phyloP scores from a whole-genome alignment of 2,888 invertebrate species.

The Sabellastarte sp. region DNA sequence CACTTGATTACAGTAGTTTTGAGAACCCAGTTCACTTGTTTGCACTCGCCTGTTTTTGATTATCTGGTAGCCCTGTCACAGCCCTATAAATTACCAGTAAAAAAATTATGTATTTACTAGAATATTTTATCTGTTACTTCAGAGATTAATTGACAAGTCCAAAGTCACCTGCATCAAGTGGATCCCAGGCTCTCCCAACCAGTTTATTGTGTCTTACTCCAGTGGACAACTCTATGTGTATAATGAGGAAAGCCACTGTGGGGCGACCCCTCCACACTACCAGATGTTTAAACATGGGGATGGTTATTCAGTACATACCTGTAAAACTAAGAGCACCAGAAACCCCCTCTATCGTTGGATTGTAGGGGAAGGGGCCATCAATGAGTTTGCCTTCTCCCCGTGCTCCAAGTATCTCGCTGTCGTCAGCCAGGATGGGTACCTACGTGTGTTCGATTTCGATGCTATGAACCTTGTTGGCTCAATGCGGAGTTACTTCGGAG shows the following conservation, averaged over 20 bases:
- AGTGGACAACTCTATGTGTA: conserved; percentile 97
- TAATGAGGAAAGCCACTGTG: conserved; percentile 83
- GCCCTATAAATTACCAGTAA: too few relatives aligned
- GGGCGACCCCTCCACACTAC: conserved; percentile 87
- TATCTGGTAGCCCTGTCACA: too few relatives aligned
- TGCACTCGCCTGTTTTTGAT: too few relatives aligned
- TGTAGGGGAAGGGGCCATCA: conserved; percentile 70
- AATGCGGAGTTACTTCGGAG: conserved; percentile 96
- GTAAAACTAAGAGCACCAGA: conserved; percentile 91
- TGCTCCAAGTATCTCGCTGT: conserved; percentile 88
- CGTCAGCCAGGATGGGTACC: conserved; percentile 84
- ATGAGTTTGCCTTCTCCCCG: conserved; percentile 96
- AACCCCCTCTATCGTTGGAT: conserved; percentile 85
- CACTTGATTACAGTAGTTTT: too few relatives aligned
- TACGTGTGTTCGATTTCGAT: conserved; percentile 94
- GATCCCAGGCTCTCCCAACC: conserved; percentile 91
- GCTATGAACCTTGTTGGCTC: conserved; percentile 90
- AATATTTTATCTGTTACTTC: too few relatives aligned
- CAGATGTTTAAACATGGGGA: conserved; percentile 94
- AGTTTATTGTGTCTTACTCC: conserved; percentile 91
- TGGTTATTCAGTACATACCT: conserved; percentile 89
- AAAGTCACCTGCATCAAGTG: conserved; percentile 96
- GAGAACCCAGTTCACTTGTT: too few relatives aligned
- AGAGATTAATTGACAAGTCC: conserved; percentile 89
- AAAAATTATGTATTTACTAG: too few relatives aligned